These are phyloP conservation scores for Tyto alba DNA, from an alignment of 2,113 vertebrate genomes.

Conservation along the genomic window DNA sequence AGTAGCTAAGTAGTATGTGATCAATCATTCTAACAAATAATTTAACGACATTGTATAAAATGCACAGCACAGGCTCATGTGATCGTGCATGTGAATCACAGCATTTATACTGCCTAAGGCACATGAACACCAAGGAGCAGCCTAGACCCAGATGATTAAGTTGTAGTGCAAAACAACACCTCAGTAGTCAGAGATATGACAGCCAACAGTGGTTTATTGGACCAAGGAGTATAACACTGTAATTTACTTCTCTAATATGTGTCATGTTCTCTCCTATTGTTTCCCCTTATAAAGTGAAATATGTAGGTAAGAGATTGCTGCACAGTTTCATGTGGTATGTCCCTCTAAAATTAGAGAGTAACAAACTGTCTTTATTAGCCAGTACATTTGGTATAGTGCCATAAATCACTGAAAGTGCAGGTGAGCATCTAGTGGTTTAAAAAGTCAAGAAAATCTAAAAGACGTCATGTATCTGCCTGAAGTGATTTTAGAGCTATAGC, in stretches of 20 bases:
- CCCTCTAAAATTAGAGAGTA: conserved; percentile 72
- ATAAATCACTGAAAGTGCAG: conserved; percentile 70
- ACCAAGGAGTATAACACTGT: conserved; percentile 65
- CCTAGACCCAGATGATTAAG: conserved; percentile 64
- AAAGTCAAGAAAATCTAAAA: conserved; percentile 64
- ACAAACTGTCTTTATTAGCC: conserved; percentile 74
- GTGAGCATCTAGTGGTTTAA: conserved; percentile 59
- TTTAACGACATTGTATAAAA: neutral
- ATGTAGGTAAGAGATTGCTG: conserved; percentile 53
- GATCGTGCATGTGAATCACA: conserved; percentile 51
- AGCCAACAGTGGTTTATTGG: conserved; percentile 68
- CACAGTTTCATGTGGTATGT: conserved; percentile 57
- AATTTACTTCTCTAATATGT: conserved; percentile 74
- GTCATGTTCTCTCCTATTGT: conserved; percentile 69
- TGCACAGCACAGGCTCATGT: neutral
- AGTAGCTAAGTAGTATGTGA: conserved; percentile 1
- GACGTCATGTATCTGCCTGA: conserved; percentile 53
- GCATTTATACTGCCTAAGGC: conserved; percentile 50
- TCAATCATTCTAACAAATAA: conserved; percentile 42
- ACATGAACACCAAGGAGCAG: conserved; percentile 3
- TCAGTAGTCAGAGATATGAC: conserved; percentile 59
- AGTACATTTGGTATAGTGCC: conserved; percentile 47
- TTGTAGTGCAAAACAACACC: conserved; percentile 67
- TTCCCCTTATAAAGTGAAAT: conserved; percentile 72
- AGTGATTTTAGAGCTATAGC: conserved; percentile 53